Percentiles rank a stretch among this genome's conserved stretches.
These are phyloP conservation scores for Spheniscus humboldti DNA, from an alignment of 2,797 vertebrate species.

Conservation along the genomic window DNA sequence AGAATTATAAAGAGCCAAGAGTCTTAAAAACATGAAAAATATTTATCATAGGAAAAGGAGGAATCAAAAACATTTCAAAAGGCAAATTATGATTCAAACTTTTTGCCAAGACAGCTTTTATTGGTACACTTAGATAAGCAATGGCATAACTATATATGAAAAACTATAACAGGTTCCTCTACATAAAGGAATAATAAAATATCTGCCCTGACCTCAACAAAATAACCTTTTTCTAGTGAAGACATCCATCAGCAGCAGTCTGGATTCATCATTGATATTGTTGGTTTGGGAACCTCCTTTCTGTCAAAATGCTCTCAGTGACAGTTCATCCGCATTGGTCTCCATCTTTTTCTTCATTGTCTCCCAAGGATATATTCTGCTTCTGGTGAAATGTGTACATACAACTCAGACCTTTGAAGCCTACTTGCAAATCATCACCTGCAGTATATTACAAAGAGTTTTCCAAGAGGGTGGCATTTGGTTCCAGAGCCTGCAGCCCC, in stretches of 20 bases:
- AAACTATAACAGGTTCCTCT: not conserved
- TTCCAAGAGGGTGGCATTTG: not conserved
- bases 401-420: not conserved
- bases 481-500: not conserved
- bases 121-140: not conserved
- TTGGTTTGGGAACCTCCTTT: not conserved
- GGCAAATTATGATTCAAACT: not conserved
- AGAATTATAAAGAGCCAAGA: not conserved
- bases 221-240: not conserved
- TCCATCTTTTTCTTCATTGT: not conserved
- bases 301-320: not conserved
- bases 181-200: not conserved
- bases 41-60: not conserved
- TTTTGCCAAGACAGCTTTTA: conserved; percentile 1
- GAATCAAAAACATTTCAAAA: conserved; percentile 9
- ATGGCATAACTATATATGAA: not conserved
- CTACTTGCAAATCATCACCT: not conserved
- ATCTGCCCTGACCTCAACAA: not conserved
- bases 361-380: not conserved
- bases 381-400: rapidly evolving
- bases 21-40: not conserved
- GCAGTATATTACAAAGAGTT: not conserved
- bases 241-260: not conserved
- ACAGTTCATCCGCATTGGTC: not conserved
- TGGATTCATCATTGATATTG: not conserved